Evolutionary conservation across 2,113 vertebrate species (phyloP).

Genomic region (Erpornis zantholeuca): DNA sequence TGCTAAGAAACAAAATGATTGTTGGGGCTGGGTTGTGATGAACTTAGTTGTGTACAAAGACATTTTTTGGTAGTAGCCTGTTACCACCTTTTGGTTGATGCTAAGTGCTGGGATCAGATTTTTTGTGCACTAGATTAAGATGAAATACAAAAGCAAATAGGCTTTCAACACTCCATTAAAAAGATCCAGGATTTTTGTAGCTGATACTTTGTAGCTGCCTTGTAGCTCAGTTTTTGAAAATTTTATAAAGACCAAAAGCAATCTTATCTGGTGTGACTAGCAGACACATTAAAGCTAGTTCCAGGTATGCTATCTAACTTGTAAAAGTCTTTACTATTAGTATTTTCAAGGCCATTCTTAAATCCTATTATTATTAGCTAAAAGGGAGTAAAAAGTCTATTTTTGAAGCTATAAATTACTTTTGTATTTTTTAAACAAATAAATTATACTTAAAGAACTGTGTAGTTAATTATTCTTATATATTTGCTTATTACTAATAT

Average conservation of each 20-base stretch:
- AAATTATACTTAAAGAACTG: not conserved
- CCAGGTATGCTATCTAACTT: not conserved
- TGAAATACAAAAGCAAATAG: not conserved
- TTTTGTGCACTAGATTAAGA: not conserved
- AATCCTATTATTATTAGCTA: not conserved
- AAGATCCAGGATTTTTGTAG: not conserved
- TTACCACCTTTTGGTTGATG: not conserved
- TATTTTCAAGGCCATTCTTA: constrained; percentile 1
- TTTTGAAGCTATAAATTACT: not conserved
- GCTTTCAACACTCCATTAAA: not conserved
- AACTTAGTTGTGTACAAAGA: not conserved
- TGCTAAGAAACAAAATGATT: not conserved
- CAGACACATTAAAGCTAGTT: not conserved
- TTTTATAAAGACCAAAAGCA: not conserved
- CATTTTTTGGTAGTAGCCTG: not conserved
- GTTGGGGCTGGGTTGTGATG: not conserved
- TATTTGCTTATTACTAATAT: not conserved
- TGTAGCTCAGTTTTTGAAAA: not conserved
- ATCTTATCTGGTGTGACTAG: not conserved
- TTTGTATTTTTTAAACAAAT: constrained; percentile 14
- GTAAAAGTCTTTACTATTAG: not conserved
- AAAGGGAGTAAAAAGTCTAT: not conserved
- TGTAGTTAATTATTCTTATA: not conserved
- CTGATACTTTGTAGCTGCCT: not conserved
- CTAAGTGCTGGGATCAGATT: not conserved